Conservation (phyloP, 2,888 invertebrate genomes). For the Drosophila gaucha region DNA sequence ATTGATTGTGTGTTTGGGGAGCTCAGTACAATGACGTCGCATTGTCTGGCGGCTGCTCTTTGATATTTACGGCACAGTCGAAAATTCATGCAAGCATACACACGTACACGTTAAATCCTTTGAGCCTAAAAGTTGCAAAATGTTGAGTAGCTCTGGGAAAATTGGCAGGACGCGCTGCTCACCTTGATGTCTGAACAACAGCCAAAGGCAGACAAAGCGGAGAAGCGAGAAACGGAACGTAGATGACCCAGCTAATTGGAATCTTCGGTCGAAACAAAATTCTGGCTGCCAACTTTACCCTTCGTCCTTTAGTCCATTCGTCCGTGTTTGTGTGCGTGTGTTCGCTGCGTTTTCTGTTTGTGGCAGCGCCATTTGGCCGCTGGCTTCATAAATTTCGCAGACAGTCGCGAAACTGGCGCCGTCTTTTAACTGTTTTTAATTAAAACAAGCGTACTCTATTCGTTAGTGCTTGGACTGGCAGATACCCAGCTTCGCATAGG, state of each 20-base stretch:
- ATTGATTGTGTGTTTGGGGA: background rate
- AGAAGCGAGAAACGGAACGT: background rate
- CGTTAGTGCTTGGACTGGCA: background rate
- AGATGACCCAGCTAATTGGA: conserved; percentile 39
- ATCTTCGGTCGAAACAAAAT: conserved; percentile 25
- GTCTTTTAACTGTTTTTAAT: conserved; percentile 71
- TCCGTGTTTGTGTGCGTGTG: conserved; percentile 14
- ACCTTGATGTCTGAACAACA: conserved; percentile 29
- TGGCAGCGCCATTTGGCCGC: conserved; percentile 50
- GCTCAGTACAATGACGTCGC: conserved; percentile 7
- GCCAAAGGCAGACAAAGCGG: background rate
- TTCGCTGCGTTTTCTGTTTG: conserved; percentile 44
- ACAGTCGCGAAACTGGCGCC: conserved; percentile 60
- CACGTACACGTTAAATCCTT: conserved; percentile 38
- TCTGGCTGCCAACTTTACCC: conserved; percentile 23
- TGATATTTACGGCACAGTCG: conserved; percentile 47
- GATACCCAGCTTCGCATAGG: background rate
- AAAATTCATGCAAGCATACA: conserved; percentile 27
- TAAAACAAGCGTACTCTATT: conserved; percentile 42
- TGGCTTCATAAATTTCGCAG: conserved; percentile 62
- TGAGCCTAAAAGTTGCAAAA: conserved; percentile 50
- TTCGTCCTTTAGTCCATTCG: background rate
- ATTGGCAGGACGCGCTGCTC: conserved; percentile 34
- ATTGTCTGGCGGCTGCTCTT: conserved; percentile 43
- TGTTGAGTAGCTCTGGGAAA: conserved; percentile 30